phyloP scores from a whole-genome alignment of 2,888 invertebrate species.

The Nectonema munidae region DNA sequence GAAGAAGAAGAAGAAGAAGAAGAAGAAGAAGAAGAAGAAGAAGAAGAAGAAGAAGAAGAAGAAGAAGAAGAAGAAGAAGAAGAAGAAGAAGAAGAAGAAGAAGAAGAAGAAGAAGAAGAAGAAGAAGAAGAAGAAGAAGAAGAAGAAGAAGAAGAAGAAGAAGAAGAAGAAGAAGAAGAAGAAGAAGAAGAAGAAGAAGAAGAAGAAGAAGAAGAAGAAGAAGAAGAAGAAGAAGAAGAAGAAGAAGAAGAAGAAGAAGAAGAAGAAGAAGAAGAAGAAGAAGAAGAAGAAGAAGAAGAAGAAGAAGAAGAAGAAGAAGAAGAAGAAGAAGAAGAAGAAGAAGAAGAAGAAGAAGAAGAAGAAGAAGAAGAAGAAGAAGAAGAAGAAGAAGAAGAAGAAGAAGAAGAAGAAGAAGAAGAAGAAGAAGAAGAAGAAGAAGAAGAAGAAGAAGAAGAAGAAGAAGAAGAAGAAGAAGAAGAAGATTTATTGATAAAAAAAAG shows the following conservation, averaged over 20 bases:
- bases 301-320: neutral
- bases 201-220: constrained; percentile 5
- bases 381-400: constrained; percentile 5
- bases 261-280: constrained; percentile 1
- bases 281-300: neutral
- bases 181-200: constrained; percentile 5
- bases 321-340: constrained; percentile 1
- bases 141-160: constrained; percentile 5
- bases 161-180: constrained; percentile 5
- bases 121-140: constrained; percentile 5
- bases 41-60: too few relatives aligned
- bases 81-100: constrained; percentile 5
- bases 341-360: constrained; percentile 5
- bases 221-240: constrained; percentile 5
- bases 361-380: constrained; percentile 5
- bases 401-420: constrained; percentile 5
- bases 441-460: constrained; percentile 5
- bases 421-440: constrained; percentile 5
- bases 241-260: constrained; percentile 5
- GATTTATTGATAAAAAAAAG: too few relatives aligned
- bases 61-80: too few relatives aligned
- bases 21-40: too few relatives aligned
- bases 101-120: constrained; percentile 5
- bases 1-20: too few relatives aligned
- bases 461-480: constrained; percentile 5